Evolutionary conservation across 2,113 vertebrate species (phyloP).

Genomic region (Centropus unirufus): DNA sequence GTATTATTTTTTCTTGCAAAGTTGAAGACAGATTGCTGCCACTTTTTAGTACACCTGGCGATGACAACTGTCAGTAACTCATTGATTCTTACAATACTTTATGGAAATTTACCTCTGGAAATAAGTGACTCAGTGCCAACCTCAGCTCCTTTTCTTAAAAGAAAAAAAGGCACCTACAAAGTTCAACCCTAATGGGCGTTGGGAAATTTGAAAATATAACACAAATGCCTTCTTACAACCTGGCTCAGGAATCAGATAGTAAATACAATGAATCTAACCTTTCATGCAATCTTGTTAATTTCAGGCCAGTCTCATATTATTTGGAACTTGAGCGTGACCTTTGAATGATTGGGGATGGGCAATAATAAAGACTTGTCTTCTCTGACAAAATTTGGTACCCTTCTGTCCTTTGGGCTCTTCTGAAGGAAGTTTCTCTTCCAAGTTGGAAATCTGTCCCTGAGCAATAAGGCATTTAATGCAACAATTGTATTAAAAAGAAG

Average conservation of each 20-base stretch:
- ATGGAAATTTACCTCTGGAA: background rate
- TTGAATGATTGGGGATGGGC: background rate
- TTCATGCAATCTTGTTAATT: background rate
- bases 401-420: background rate
- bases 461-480: background rate
- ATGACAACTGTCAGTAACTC: background rate
- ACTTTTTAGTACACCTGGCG: background rate
- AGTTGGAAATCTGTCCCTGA: background rate
- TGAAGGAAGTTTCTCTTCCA: background rate
- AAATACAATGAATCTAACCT: constrained; percentile 16
- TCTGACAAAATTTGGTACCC: background rate
- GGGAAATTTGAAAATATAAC: background rate
- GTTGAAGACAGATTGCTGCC: background rate
- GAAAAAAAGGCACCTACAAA: background rate
- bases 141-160: background rate
- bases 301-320: background rate
- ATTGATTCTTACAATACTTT: background rate
- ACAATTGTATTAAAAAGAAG: background rate
- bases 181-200: background rate
- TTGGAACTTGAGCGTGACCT: background rate
- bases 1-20: background rate
- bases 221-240: background rate
- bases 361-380: background rate
- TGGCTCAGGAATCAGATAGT: background rate
- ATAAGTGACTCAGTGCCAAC: background rate